These are phyloP conservation scores for Otus scops DNA, from an alignment of 2,797 vertebrate species.

Conservation along the genomic window DNA sequence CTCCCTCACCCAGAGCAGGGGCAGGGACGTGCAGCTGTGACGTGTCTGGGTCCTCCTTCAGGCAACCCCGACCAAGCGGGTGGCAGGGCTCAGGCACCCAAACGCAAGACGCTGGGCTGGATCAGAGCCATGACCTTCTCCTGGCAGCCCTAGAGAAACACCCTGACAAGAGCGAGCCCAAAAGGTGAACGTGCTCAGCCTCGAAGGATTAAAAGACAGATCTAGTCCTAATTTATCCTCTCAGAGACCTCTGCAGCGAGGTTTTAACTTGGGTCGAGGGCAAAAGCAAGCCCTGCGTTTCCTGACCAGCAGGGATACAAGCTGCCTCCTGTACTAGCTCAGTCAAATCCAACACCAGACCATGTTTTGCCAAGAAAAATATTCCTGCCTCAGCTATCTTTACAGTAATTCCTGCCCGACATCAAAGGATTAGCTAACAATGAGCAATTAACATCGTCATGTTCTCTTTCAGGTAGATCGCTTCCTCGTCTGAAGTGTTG, in stretches of 20 bases:
- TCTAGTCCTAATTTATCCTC: neutral
- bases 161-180: neutral
- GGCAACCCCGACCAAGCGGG: accelerated
- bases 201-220: neutral
- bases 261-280: neutral
- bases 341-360: neutral
- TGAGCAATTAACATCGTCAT: conserved; percentile 13
- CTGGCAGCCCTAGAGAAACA: neutral
- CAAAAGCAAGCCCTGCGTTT: neutral
- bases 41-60: neutral
- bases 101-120: accelerated
- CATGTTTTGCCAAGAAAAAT: neutral
- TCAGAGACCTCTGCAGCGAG: accelerated
- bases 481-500: neutral
- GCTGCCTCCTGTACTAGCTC: neutral
- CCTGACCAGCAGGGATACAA: neutral
- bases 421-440: conserved; percentile 53
- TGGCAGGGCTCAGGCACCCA: neutral
- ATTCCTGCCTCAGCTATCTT: conserved; percentile 25
- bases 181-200: neutral
- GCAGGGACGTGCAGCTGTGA: neutral
- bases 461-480: conserved; percentile 8
- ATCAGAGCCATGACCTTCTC: neutral
- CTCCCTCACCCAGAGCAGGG: neutral
- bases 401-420: neutral